These are phyloP conservation scores for Branchinecta lynchi DNA, from an alignment of 1,140 invertebrate species.

Conservation along the genomic window DNA sequence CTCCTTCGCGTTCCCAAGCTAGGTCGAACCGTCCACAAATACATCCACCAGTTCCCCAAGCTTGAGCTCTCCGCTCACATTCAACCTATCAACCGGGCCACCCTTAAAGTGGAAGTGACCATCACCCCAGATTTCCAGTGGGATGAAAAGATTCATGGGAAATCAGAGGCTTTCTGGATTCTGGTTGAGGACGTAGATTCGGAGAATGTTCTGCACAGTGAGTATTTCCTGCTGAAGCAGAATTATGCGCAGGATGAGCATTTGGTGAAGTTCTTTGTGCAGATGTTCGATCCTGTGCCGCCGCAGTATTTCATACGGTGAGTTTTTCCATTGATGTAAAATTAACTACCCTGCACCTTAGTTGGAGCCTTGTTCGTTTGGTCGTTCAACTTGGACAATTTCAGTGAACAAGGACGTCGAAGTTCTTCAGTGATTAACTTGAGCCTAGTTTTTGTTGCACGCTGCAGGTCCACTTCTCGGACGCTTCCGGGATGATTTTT, in stretches of 20 bases:
- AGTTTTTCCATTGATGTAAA: too few species aligned
- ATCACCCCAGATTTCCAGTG: conserved; percentile 99
- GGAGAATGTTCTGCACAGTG: conserved; percentile 88
- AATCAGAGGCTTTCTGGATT: conserved; percentile 97
- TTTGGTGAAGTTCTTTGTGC: conserved; percentile 93
- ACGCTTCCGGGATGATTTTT: too few species aligned
- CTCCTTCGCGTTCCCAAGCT: conserved; percentile 86
- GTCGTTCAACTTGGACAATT: too few species aligned
- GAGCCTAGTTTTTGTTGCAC: too few species aligned
- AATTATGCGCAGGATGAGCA: conserved; percentile 92
- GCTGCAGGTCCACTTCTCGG: too few species aligned
- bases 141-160: conserved; percentile 93
- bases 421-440: too few species aligned
- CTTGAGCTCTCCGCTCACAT: conserved; percentile 87
- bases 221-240: conserved; percentile 90
- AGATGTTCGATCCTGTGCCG: conserved; percentile 92
- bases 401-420: neutral
- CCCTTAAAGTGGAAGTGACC: conserved; percentile 82
- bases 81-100: conserved; percentile 92
- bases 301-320: conserved; percentile 88
- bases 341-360: too few species aligned
- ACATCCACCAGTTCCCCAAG: conserved; percentile 94
- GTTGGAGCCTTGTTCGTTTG: too few species aligned
- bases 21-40: conserved; percentile 94
- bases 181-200: conserved; percentile 96